Evolutionary conservation across 2,888 invertebrate genomes (phyloP), one percentile per base, ranked within the genome.

Genomic region (Trachelus iudaicus): DNA sequence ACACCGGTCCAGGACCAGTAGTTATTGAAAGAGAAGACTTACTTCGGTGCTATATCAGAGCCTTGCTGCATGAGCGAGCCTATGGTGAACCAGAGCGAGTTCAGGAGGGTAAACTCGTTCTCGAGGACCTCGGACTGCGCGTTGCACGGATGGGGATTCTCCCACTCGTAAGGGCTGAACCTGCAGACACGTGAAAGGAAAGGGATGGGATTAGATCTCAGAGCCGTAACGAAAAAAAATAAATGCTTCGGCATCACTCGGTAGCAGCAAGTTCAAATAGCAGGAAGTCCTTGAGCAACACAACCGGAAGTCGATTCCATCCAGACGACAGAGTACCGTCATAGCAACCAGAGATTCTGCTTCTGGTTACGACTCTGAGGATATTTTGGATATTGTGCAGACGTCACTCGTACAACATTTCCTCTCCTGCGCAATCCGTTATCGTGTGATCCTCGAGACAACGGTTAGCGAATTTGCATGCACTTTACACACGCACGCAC

Each of bases 71-170:
- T 96, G 94, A 97, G 95, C 90, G 96, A 96, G 91, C 96, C 96
- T 92, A 97, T 97, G 93, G 97, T 97, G 94, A 98, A 98, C 98
- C 98, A 98, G 92, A 98, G 95, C 92, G 97, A 96, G 94, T 97
- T 97, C 93, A 96, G 94, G 91, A 97, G 94, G 89, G 96, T 96
- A 94, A 97, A 96, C 93, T 96, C 96, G 94, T 98, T 97, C 94
- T 97, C 96, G 92, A 97, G 93, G 89, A 96, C 95, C 91, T 96
- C 96, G 87, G 96, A 95, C 92, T 97, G 96, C 89, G 95, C 95
- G 92, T 96, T 94, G 94, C 96, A 96, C 91, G 95, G 95, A 94
- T 96, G 94, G 86, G 97, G 96, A 93, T 96, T 96, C 93, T 97
- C 96, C 97, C 97, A 97, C 94, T 98, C 98, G 93, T 97, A 97